Conservation (phyloP, 2,113 vertebrate genomes). For the Rhombomys opimus region DNA sequence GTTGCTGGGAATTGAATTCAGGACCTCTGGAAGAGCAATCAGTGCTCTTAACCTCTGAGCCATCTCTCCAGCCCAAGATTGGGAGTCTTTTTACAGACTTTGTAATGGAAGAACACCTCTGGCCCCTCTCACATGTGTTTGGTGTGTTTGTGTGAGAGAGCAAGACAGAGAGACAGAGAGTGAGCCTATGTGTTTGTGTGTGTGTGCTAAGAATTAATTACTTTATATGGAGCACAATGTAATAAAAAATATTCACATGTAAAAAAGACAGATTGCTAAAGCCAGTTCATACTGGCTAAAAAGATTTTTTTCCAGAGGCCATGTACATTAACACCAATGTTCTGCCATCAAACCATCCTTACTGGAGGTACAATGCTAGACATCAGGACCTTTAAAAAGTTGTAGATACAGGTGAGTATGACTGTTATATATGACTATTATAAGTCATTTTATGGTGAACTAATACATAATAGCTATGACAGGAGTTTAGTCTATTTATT, state of each 20-base stretch:
- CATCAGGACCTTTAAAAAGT: not conserved
- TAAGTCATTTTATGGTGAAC: not conserved
- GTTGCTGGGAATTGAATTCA: too few species aligned
- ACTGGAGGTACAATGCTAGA: not conserved
- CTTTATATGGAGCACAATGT: not conserved
- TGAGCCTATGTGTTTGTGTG: not conserved
- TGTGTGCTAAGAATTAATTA: not conserved
- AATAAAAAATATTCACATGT: not conserved
- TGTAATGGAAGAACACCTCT: not conserved
- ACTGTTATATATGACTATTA: not conserved
- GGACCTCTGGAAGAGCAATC: too few species aligned
- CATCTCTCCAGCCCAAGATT: too few species aligned
- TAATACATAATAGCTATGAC: not conserved
- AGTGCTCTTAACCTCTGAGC: too few species aligned
- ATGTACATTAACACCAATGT: not conserved
- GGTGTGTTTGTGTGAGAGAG: not conserved
- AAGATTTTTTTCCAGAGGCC: not conserved
- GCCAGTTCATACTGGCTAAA: not conserved
- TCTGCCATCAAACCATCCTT: not conserved
- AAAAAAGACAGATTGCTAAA: not conserved
- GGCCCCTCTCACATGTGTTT: not conserved
- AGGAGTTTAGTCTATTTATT: not conserved
- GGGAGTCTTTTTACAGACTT: not conserved
- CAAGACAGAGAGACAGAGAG: too few species aligned
- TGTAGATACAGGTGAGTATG: too few species aligned